phyloP scores from a whole-genome alignment of 2,888 invertebrate genomes.

The Drosophila pegasa region DNA sequence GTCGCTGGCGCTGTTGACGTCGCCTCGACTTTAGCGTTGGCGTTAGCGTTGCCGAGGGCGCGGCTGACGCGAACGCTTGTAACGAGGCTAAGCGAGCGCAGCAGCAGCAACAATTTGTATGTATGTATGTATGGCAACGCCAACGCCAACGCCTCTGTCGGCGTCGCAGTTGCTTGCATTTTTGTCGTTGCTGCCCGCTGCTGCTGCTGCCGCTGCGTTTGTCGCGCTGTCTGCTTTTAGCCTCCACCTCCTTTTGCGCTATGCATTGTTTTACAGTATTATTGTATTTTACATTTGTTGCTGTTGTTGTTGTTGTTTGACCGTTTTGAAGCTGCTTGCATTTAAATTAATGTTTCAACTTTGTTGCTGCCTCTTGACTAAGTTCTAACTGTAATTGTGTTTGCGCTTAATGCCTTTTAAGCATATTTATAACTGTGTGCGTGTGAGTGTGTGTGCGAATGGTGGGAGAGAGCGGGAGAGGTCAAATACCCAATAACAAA shows the following conservation, averaged over 20 bases:
- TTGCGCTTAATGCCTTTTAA: slow-evolving; percentile 30
- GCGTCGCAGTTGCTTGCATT: slow-evolving; percentile 59
- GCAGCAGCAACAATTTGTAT: slow-evolving; percentile 27
- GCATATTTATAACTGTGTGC: neutral
- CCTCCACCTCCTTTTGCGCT: slow-evolving; percentile 77
- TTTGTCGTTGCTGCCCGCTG: slow-evolving; percentile 48
- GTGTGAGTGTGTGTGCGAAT: neutral
- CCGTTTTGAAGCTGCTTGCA: slow-evolving; percentile 28
- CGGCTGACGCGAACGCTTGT: slow-evolving; percentile 65
- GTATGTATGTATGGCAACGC: slow-evolving; percentile 12
- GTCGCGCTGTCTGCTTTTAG: slow-evolving; percentile 72
- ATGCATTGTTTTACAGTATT: slow-evolving; percentile 74
- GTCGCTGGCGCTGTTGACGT: slow-evolving; percentile 8
- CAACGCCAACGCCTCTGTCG: slow-evolving; percentile 47
- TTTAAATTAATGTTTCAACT: slow-evolving; percentile 44
- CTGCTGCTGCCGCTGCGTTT: slow-evolving; percentile 28
- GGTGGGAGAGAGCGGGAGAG: neutral
- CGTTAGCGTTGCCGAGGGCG: slow-evolving; percentile 76
- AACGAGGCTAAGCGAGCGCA: slow-evolving; percentile 72
- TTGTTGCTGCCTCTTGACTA: slow-evolving; percentile 9
- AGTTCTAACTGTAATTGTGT: slow-evolving; percentile 48
- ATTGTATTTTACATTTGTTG: slow-evolving; percentile 53
- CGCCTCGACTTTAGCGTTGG: slow-evolving; percentile 17
- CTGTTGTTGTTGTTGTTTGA: slow-evolving; percentile 19
- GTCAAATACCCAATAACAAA: slow-evolving; percentile 6